Percentiles rank a stretch among this genome's conserved stretches.
These are phyloP conservation scores for Phyllopteryx taeniolatus DNA, from an alignment of 2,113 vertebrate species.

Conservation along the genomic window DNA sequence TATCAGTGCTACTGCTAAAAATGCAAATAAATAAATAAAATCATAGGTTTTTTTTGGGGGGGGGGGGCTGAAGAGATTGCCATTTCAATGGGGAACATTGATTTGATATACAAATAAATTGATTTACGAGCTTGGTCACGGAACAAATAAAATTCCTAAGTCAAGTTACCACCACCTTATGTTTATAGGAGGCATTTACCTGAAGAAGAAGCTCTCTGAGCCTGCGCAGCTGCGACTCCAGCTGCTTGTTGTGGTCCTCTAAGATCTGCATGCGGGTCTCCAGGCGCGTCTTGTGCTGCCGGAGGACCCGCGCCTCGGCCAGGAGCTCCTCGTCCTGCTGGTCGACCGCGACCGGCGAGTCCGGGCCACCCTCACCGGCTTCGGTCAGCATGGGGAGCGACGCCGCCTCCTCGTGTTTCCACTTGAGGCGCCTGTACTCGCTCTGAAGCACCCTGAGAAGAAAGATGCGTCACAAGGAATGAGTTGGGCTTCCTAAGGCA, in stretches of 20 bases:
- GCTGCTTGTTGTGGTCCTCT: slow-evolving; percentile 97
- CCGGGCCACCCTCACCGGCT: slow-evolving; percentile 66
- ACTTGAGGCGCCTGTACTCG: slow-evolving; percentile 91
- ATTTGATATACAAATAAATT: too few relatives aligned
- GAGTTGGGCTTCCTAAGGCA: not conserved
- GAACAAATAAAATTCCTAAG: not conserved
- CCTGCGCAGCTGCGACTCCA: slow-evolving; percentile 90
- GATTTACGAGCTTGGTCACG: too few relatives aligned
- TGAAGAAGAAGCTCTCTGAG: slow-evolving; percentile 92
- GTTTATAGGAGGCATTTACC: slow-evolving; percentile 64
- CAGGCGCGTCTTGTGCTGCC: slow-evolving; percentile 96
- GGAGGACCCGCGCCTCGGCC: slow-evolving; percentile 89
- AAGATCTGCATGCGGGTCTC: slow-evolving; percentile 99
- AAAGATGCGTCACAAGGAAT: slow-evolving; percentile 13
- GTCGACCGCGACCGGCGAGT: slow-evolving; percentile 61
- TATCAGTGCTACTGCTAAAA: too few relatives aligned
- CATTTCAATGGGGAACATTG: too few relatives aligned
- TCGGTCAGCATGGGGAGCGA: slow-evolving; percentile 80
- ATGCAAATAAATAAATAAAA: too few relatives aligned
- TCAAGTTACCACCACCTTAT: not conserved
- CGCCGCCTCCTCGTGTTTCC: slow-evolving; percentile 91
- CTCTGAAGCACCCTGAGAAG: slow-evolving; percentile 88
- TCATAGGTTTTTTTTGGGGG: too few relatives aligned
- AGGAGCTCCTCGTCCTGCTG: slow-evolving; percentile 85
- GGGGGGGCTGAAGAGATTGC: too few relatives aligned